Evolutionary conservation across 2,888 invertebrate species (phyloP).

Genomic region (Choreutis nemorana): DNA sequence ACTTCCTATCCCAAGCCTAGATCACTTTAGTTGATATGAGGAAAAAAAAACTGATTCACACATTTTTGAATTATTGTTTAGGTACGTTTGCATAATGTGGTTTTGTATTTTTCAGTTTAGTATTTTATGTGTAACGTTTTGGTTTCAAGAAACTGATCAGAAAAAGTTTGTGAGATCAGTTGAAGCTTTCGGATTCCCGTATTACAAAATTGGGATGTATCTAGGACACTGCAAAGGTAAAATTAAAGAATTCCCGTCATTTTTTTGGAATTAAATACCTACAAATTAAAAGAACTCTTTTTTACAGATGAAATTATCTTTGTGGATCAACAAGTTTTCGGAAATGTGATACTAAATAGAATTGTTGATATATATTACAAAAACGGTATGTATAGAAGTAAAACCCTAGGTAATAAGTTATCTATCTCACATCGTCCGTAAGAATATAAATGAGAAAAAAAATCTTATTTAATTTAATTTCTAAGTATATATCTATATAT

Average conservation of each 20-base stretch:
- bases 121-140: constrained; percentile 1
- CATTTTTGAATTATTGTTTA: not conserved
- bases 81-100: too few relatives aligned
- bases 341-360: constrained; percentile 25
- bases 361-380: constrained; percentile 43
- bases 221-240: constrained; percentile 41
- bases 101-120: not conserved
- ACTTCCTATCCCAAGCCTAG: too few relatives aligned
- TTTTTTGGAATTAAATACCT: not conserved
- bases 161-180: constrained; percentile 22
- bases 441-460: too few relatives aligned
- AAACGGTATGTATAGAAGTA: too few relatives aligned
- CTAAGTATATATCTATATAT: too few relatives aligned
- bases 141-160: constrained; percentile 13
- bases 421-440: too few relatives aligned
- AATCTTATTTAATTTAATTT: too few relatives aligned
- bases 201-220: constrained; percentile 35
- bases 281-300: constrained; percentile 4
- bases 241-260: constrained; percentile 2
- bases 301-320: constrained; percentile 28
- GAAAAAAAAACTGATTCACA: too few relatives aligned
- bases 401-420: too few relatives aligned
- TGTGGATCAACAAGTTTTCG: constrained; percentile 35
- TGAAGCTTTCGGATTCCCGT: constrained; percentile 27
- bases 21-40: too few relatives aligned